A percentile compares a stretch with the other conserved stretches of the same genome.
Evolutionary conservation across 2,797 vertebrate genomes (phyloP).

Genomic region (Gambusia yucatana): DNA sequence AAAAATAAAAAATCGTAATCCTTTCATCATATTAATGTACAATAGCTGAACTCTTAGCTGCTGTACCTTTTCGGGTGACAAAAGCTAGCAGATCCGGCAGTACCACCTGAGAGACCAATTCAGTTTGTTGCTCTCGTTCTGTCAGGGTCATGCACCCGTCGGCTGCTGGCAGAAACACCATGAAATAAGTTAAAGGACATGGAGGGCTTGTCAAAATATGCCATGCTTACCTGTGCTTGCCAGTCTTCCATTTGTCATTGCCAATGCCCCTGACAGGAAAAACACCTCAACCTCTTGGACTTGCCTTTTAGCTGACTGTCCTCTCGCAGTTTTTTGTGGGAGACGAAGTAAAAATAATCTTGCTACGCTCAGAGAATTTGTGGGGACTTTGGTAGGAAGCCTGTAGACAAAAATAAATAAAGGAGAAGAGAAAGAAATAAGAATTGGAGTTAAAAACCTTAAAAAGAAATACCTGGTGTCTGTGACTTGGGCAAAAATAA

Average conservation of each 20-base stretch:
- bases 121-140: conserved; percentile 30
- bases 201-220: conserved; percentile 16
- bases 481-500: conserved; percentile 6
- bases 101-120: conserved; percentile 32
- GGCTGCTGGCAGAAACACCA: conserved; percentile 37
- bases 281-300: neutral
- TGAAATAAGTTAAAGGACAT: conserved; percentile 25
- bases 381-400: no score
- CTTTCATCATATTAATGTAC: conserved; percentile 3
- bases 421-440: conserved; percentile 27
- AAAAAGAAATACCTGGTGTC: conserved; percentile 14
- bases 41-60: conserved; percentile 18
- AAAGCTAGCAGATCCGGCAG: conserved; percentile 22
- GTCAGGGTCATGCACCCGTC: conserved; percentile 38
- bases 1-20: neutral
- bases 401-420: neutral
- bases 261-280: conserved; percentile 8
- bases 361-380: neutral
- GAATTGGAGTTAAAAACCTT: conserved; percentile 8
- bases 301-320: neutral
- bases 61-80: conserved; percentile 31
- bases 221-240: neutral
- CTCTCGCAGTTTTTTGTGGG: neutral
- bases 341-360: neutral
- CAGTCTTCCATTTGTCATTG: conserved; percentile 8